phyloP scores from a whole-genome alignment of 2,113 vertebrate species.

The Pteronura brasiliensis region DNA sequence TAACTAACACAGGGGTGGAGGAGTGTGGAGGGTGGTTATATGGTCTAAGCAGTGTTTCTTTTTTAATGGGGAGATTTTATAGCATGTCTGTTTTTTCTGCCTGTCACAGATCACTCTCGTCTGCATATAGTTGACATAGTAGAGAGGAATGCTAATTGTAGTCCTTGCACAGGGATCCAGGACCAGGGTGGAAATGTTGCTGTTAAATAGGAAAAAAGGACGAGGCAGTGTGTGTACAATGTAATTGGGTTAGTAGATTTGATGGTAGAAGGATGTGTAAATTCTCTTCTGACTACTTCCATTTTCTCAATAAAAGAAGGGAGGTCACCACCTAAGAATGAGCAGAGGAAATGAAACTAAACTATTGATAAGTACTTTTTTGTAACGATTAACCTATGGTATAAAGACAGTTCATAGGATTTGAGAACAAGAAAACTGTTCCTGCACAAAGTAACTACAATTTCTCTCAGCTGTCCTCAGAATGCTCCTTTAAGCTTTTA shows the following conservation, averaged over 20 bases:
- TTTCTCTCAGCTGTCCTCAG: not conserved
- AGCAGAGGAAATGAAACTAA: not conserved
- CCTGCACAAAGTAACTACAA: not conserved
- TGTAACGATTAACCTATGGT: not conserved
- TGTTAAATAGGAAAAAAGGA: not conserved
- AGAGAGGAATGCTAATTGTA: not conserved
- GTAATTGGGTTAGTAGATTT: not conserved
- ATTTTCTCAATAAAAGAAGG: constrained; percentile 5
- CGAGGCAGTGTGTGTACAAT: not conserved
- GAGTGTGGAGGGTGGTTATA: not conserved
- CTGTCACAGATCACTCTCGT: not conserved
- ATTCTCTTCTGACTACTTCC: not conserved
- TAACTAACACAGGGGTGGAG: not conserved
- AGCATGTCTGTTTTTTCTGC: not conserved
- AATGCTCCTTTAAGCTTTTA: not conserved
- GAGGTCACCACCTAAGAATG: not conserved
- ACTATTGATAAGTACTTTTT: not conserved
- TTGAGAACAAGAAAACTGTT: not conserved
- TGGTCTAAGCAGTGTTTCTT: not conserved
- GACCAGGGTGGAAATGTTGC: not conserved
- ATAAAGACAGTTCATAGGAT: not conserved
- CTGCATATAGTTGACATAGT: not conserved
- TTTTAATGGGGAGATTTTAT: not conserved
- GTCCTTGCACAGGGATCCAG: not conserved
- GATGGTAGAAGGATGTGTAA: not conserved